Conservation (phyloP, 2,888 invertebrate species). For the Acrobasis consociella region DNA sequence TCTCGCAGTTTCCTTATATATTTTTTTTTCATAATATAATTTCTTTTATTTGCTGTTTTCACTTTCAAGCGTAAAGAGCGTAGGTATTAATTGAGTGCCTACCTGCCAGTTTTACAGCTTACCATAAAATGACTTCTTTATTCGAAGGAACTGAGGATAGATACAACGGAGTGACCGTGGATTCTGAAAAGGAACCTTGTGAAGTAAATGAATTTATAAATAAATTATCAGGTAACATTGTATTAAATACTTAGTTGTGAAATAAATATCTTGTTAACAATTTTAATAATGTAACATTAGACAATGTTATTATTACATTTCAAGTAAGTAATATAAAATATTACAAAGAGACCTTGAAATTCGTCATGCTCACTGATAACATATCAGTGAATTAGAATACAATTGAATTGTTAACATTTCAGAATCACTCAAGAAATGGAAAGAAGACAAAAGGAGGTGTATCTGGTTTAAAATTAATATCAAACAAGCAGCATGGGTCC, state of each 20-base stretch:
- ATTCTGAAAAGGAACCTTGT: slow-evolving; percentile 84
- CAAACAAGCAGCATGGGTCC: slow-evolving; percentile 88
- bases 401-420: slow-evolving; percentile 27
- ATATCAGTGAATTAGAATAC: background rate
- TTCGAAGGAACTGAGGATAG: slow-evolving; percentile 82
- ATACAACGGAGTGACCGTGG: slow-evolving; percentile 89
- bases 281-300: too few species aligned
- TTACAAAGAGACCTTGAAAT: background rate
- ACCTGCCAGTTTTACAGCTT: background rate
- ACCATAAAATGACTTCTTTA: slow-evolving; percentile 38
- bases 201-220: slow-evolving; percentile 70
- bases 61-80: too few species aligned
- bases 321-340: background rate
- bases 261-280: too few species aligned
- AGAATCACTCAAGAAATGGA: slow-evolving; percentile 89
- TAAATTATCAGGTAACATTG: slow-evolving; percentile 81
- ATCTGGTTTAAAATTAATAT: slow-evolving; percentile 92
- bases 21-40: too few species aligned
- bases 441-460: slow-evolving; percentile 83
- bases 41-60: background rate
- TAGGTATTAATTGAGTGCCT: background rate
- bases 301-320: background rate
- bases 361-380: background rate
- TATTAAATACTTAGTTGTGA: too few species aligned
- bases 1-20: too few species aligned